Evolutionary conservation across 2,797 vertebrate genomes (phyloP), one percentile per base, ranked within the genome.

Genomic region (Megaceryle alcyon): DNA sequence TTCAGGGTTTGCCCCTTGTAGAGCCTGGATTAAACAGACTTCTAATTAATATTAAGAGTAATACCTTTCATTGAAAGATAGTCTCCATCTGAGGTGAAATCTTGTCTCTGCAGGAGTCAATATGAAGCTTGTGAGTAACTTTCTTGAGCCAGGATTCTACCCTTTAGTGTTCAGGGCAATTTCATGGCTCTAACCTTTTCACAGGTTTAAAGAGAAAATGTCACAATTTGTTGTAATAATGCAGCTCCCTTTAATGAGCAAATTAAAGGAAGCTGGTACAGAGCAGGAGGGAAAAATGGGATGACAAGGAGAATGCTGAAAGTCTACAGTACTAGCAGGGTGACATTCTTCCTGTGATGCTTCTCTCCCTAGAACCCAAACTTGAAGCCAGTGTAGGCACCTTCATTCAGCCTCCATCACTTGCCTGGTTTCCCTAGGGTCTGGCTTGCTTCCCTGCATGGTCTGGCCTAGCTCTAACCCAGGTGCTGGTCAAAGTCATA

Each of bases 1-100:
- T 91, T 93, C 82, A 92, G 72, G 15, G 26, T 91, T 93, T 90
- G 13, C 29, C 51, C 29, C 65, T 78, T 81, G 46, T 35, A 83
- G 82, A 84, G 46, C 57, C 69, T 83, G 59, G 79, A 94, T 83
- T 90, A 92, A 86, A 92, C 54, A 79, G 79, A 60, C 81, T 92
- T 94, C 88, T 95, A 92, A 92, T 94, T 48, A 71, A 48, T 87
- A 91, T 90, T 90, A 77, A 77, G 53, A 82, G 76, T 81, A 92
- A 93, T 91, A 81, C 49, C 54, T 93, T 88, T 91, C 86, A 91
- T 69, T 94, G 91, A 95, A 96, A 95, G 46, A 93, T 56, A 83
- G 73, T 7, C 28, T 90, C 61, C 4, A 0, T 92, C 70, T 92
- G 84, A 94, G 63, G 82, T 84, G 63, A 94, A 91, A 88, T 94